Evolutionary conservation across 2,888 invertebrate genomes (phyloP), one percentile per base, ranked within the genome.

Genomic region (Caenorhabditis sp.): DNA sequence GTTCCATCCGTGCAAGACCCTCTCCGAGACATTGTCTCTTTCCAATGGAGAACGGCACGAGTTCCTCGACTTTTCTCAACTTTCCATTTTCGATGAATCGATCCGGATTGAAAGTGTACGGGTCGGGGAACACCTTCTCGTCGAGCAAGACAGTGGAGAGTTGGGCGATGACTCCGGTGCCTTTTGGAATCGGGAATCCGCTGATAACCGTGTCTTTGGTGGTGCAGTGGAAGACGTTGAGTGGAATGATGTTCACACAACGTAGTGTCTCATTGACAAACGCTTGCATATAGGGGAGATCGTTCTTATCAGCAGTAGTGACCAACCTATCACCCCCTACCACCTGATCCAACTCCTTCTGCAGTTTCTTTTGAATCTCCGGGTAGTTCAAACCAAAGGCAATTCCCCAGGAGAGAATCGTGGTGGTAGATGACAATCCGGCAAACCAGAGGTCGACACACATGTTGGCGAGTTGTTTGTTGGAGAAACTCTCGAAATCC

Each of bases 61-160:
- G 53, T 18, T 81, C 74, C 18, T 85, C 83, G 20, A 80, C 44
- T 40, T 76, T 81, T 32, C 81, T 86, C 24, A 85, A 26, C 56
- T 86, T 84, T 15, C 89, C 89, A 60, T 85, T 78, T 44, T 74
- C 82, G 51, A 89, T 65, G 50, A 81, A 83, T 40, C 85, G 40
- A 2, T 83, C 81, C 71, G 78, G 80, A 65, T 79, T 55, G 67
- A 80, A 79, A 1, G 26, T 64, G 26, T 77, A 50, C 0, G 72
- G 77, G 22, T 76, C 69, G 13, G 71, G 80, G 71, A 81, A 83
- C n/a, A 68, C 69, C 9, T 58, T 72, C 28, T 83, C 83, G 53
- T 83, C 80, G 2, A 72, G 24, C 65, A 83, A 50, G 0, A 80
- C 74, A 2, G 77, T 74, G n/a, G 67, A 62, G 44, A 83, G 77